These are phyloP conservation scores for Propithecus perrieri DNA, from an alignment of 2,797 vertebrate species.

Conservation along the genomic window DNA sequence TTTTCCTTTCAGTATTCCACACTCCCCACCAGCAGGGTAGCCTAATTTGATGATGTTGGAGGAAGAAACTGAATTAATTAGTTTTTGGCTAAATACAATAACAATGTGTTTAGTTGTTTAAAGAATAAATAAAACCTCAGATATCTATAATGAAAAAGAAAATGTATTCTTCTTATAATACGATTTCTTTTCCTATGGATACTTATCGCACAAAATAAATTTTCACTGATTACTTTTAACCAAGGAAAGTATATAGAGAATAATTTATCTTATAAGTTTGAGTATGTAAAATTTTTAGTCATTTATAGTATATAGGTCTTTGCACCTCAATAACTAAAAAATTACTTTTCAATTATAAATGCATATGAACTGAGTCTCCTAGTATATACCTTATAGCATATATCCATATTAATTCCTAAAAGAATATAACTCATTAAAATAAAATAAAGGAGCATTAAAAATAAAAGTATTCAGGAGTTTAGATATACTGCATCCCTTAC, in stretches of 20 bases:
- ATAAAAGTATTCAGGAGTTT: neutral
- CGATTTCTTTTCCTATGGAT: neutral
- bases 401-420: neutral
- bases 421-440: neutral
- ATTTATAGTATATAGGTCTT: neutral
- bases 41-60: conserved; percentile 55
- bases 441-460: neutral
- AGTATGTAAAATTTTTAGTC: neutral
- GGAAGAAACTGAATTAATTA: conserved; percentile 46
- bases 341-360: neutral
- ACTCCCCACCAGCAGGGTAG: neutral
- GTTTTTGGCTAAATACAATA: conserved; percentile 20
- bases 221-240: neutral
- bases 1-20: conserved; percentile 43
- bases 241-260: neutral
- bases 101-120: neutral
- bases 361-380: neutral
- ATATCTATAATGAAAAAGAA: neutral
- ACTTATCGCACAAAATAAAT: neutral
- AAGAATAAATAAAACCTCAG: neutral
- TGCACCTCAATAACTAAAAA: neutral
- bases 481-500: neutral
- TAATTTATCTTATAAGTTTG: neutral
- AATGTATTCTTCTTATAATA: neutral
- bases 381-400: too few species aligned